Evolutionary conservation across 1,140 invertebrate species (phyloP).

Genomic region (Oreohelix idahoensis): DNA sequence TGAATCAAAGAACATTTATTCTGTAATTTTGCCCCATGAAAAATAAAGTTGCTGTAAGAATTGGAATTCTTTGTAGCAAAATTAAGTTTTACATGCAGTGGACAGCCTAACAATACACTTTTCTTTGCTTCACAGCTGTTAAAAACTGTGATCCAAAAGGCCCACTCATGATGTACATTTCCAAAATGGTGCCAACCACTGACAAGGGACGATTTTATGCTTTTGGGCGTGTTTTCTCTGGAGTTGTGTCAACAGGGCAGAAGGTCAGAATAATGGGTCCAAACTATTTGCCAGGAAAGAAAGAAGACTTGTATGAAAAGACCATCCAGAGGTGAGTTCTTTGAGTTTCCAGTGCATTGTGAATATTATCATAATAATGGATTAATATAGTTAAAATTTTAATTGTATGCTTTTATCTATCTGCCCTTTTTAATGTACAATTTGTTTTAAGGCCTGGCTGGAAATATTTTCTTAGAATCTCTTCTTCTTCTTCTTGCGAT

Average conservation of each 20-base stretch:
- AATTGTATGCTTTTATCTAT: too few relatives aligned
- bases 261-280: slow-evolving; percentile 89
- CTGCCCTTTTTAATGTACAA: too few relatives aligned
- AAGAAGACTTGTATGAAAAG: slow-evolving; percentile 99
- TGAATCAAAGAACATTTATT: neutral
- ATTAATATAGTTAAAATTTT: neutral
- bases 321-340: slow-evolving; percentile 90
- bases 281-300: slow-evolving; percentile 97
- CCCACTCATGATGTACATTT: slow-evolving; percentile 99
- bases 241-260: slow-evolving; percentile 92
- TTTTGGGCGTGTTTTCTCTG: slow-evolving; percentile 99
- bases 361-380: neutral
- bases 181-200: slow-evolving; percentile 99
- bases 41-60: too few relatives aligned
- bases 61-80: too few relatives aligned
- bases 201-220: slow-evolving; percentile 99
- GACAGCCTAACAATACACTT: too few relatives aligned
- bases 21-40: too few relatives aligned
- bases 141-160: slow-evolving; percentile 95
- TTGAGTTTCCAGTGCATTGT: neutral
- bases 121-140: slow-evolving; percentile 70
- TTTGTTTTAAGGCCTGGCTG: too few relatives aligned
- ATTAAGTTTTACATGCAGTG: too few relatives aligned
- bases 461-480: too few relatives aligned
- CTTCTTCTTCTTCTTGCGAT: too few relatives aligned